Evolutionary conservation across 2,113 vertebrate species (phyloP), one percentile per base, ranked within the genome.

Genomic region (Rafetus swinhoei): DNA sequence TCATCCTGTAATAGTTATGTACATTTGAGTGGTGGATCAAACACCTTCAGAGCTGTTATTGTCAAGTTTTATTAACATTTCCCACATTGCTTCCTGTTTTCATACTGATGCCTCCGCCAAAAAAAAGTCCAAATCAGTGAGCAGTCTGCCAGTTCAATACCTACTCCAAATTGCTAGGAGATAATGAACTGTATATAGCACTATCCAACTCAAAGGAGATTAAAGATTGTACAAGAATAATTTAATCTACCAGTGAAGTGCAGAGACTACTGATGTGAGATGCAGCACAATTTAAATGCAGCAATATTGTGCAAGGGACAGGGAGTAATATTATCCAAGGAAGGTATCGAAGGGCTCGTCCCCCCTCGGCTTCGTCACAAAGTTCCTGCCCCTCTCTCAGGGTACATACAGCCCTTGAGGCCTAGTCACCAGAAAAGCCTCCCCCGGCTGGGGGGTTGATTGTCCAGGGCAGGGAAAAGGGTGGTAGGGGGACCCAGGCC

Each of bases 21-120:
- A 92, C 90, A 93, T 55, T 96, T 93, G 93, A 95, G 94, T 1
- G 0, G 96, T 93, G 96, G 95, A 97, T 96, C 93, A 95, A 96
- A 96, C 80, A 93, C 55, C 82, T 94, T 87, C 72, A 84, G 91
- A 96, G 96, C 69, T 94, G 93, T 65, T 95, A 95, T 95, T 95
- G 96, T 96, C 91, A 93, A 92, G 90, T 93, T 92, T 95, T 93
- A 97, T 96, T 96, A 96, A 95, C 93, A 84, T 97, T 97, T 95
- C 93, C 93, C 90, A 94, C 87, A 90, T 95, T 5, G 0, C 85
- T 96, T 97, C 94, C 94, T 96, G 85, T 90, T 97, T 96, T 96
- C 89, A 89, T 53, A 59, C 60, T 53, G 89, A 86, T 90, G 89
- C n/a, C 74, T 82, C 11, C 2, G 69, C 79, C 77, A 52, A 84